A percentile compares a stretch with the other conserved stretches of the same genome.
Evolutionary conservation across 1,140 invertebrate species (phyloP).

Genomic region (Neodiprion virginianus): DNA sequence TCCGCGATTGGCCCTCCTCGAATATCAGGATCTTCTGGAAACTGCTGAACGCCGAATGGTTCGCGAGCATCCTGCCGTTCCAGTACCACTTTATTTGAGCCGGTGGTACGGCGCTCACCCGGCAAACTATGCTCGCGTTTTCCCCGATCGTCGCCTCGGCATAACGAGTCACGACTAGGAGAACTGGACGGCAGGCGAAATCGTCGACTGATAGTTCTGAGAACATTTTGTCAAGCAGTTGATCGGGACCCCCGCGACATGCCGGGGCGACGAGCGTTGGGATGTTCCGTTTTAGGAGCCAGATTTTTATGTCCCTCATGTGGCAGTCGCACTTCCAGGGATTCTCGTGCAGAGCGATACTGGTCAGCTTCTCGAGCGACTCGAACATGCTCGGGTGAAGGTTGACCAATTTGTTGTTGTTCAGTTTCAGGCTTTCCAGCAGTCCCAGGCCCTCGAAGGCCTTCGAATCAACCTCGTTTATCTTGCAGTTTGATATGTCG

Average conservation of each 20-base stretch:
- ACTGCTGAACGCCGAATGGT: constrained; percentile 81
- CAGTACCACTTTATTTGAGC: constrained; percentile 87
- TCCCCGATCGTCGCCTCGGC: constrained; percentile 80
- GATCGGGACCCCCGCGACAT: constrained; percentile 73
- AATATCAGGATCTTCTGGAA: constrained; percentile 82
- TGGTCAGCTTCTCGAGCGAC: constrained; percentile 75
- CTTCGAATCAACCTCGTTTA: constrained; percentile 76
- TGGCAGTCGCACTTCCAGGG: constrained; percentile 92
- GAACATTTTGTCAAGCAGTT: constrained; percentile 73
- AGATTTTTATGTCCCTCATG: constrained; percentile 80
- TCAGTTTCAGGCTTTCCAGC: constrained; percentile 82
- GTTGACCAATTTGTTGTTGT: constrained; percentile 79
- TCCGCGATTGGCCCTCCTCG: constrained; percentile 75
- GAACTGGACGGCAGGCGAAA: constrained; percentile 87
- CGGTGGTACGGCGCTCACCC: constrained; percentile 80
- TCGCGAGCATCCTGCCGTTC: constrained; percentile 80
- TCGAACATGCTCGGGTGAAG: constrained; percentile 76
- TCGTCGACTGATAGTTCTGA: constrained; percentile 80
- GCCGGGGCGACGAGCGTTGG: constrained; percentile 78
- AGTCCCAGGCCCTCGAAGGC: constrained; percentile 81
- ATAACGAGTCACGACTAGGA: constrained; percentile 76
- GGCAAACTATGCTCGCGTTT: constrained; percentile 84
- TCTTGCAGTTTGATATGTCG: constrained; percentile 82
- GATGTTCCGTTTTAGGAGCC: constrained; percentile 84
- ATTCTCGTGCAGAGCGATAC: constrained; percentile 88